phyloP scores from a whole-genome alignment of 2,888 invertebrate species.

The Callimorpha dominula region DNA sequence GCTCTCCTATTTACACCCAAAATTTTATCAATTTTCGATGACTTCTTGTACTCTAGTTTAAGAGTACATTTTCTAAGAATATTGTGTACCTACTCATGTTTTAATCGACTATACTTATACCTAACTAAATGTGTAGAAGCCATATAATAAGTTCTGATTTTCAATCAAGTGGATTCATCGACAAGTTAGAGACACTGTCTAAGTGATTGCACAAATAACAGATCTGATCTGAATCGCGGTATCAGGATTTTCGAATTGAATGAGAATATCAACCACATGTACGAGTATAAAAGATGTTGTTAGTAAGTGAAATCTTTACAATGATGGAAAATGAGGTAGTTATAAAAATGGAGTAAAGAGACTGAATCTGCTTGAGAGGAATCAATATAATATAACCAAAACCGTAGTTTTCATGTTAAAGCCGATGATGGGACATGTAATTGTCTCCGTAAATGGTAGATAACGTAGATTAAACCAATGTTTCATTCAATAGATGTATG shows the following conservation, averaged over 20 bases:
- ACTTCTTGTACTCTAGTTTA: not conserved
- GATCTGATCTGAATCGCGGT: too few relatives aligned
- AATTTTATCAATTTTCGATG: too few relatives aligned
- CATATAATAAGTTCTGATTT: not conserved
- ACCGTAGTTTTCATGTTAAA: not conserved
- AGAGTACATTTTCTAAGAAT: not conserved
- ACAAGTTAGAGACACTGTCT: not conserved
- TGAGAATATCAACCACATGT: too few relatives aligned
- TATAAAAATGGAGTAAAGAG: not conserved
- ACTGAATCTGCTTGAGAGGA: not conserved
- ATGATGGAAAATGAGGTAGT: not conserved
- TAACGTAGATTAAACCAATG: not conserved
- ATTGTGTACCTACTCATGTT: not conserved
- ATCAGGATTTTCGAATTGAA: not conserved
- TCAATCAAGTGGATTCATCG: not conserved
- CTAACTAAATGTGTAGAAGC: not conserved
- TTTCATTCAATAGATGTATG: not conserved
- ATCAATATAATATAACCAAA: not conserved
- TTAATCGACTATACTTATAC: not conserved
- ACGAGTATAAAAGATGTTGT: too few relatives aligned
- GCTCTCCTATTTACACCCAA: not conserved
- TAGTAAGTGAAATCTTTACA: not conserved
- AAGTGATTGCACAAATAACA: not conserved
- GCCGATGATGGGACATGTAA: not conserved
- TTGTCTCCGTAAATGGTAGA: too few relatives aligned